phyloP scores from a whole-genome alignment of 92 coral and sea anemone species.

The Zoanthus sansibaricus region DNA sequence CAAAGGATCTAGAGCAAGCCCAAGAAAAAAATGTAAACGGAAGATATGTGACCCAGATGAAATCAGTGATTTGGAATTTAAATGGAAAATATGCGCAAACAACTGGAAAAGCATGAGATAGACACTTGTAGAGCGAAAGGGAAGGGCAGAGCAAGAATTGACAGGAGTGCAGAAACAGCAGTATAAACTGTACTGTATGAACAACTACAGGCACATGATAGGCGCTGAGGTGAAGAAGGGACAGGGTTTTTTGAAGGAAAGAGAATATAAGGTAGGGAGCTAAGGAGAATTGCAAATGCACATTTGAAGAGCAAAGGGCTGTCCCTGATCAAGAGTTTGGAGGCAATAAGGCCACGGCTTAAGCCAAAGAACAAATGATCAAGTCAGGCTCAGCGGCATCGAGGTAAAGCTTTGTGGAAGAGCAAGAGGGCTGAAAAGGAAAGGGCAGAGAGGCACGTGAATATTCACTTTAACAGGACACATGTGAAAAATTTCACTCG shows the following conservation, averaged over 20 bases:
- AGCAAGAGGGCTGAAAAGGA: constrained; percentile 30
- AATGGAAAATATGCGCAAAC: constrained; percentile 55
- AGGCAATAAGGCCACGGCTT: constrained; percentile 58
- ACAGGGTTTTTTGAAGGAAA: constrained; percentile 47
- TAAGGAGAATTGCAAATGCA: constrained; percentile 40
- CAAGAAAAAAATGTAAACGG: constrained; percentile 50
- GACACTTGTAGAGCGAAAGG: constrained; percentile 3
- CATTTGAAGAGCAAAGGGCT: constrained; percentile 42
- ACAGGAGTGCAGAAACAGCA: constrained; percentile 68
- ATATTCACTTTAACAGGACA: constrained; percentile 47
- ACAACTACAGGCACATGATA: constrained; percentile 59
- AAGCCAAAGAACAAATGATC: constrained; percentile 42
- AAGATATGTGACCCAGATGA: constrained; percentile 67
- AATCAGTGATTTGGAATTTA: constrained; percentile 61
- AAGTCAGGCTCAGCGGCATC: constrained; percentile 39
- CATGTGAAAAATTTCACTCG: constrained; percentile 48
- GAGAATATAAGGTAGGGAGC: constrained; percentile 58
- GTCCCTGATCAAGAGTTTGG: constrained; percentile 41
- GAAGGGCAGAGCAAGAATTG: constrained; percentile 44
- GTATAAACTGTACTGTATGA: constrained; percentile 59
- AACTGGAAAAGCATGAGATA: constrained; percentile 48
- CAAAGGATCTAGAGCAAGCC: constrained; percentile 54
- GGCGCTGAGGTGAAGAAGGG: constrained; percentile 61
- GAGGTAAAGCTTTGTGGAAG: constrained; percentile 36
- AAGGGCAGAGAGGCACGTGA: constrained; percentile 5